phyloP scores from a whole-genome alignment of 2,888 invertebrate species.

The Dorcus hopei region DNA sequence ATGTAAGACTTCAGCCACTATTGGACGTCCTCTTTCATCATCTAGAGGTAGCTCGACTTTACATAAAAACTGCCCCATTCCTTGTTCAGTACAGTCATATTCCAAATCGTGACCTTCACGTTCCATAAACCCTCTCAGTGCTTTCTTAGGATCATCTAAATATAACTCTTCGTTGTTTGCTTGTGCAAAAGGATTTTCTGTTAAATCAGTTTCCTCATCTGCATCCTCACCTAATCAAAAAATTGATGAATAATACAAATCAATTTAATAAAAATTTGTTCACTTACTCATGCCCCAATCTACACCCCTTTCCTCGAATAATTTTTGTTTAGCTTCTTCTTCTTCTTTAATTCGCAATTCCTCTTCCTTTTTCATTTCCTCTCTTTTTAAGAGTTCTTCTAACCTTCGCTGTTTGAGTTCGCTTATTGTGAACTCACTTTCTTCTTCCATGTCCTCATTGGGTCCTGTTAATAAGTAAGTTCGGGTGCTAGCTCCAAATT shows the following conservation, averaged over 20 bases:
- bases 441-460: conserved; percentile 79
- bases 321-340: conserved; percentile 54
- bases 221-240: conserved; percentile 70
- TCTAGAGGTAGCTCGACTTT: conserved; percentile 80
- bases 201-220: conserved; percentile 76
- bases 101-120: conserved; percentile 83
- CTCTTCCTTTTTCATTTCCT: conserved; percentile 50
- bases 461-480: conserved; percentile 83
- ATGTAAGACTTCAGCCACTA: conserved; percentile 81
- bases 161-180: conserved; percentile 86
- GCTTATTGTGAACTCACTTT: conserved; percentile 75
- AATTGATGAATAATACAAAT: not conserved
- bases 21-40: conserved; percentile 68
- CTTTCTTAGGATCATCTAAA: conserved; percentile 92
- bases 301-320: conserved; percentile 68
- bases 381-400: conserved; percentile 40
- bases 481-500: conserved; percentile 84
- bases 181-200: conserved; percentile 80
- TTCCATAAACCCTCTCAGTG: conserved; percentile 90
- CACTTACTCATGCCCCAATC: conserved; percentile 87
- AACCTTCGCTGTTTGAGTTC: conserved; percentile 62
- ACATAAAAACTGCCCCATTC: conserved; percentile 83
- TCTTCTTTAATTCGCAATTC: conserved; percentile 52
- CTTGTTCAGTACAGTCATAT: conserved; percentile 84
- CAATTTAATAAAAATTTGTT: not conserved